Conservation (phyloP, 1,140 invertebrate genomes). For the Gryllus bimaculatus region DNA sequence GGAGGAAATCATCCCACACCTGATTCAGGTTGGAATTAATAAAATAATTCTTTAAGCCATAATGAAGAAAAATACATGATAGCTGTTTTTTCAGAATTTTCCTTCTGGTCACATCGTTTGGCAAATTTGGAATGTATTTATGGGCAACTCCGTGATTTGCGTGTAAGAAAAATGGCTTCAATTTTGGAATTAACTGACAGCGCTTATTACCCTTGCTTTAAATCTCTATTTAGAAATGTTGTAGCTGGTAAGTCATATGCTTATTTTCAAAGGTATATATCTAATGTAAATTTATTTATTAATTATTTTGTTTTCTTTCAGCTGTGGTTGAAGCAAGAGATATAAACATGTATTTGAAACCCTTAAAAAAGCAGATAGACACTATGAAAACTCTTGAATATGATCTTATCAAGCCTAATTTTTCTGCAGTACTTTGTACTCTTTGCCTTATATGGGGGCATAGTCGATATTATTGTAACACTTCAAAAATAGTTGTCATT, state of each 20-base stretch:
- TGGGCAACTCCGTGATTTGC: constrained; percentile 70
- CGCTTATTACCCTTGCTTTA: constrained; percentile 85
- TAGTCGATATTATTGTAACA: constrained; percentile 81
- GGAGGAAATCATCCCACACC: constrained; percentile 13
- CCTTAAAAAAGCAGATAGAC: constrained; percentile 69
- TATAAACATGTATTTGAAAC: constrained; percentile 76
- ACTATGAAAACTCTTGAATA: constrained; percentile 77
- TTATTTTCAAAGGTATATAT: too few relatives aligned
- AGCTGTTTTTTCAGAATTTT: constrained; percentile 43
- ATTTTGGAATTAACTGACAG: constrained; percentile 82
- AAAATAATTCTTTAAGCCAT: not conserved
- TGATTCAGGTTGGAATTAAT: not conserved
- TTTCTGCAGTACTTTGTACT: constrained; percentile 69
- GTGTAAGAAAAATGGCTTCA: constrained; percentile 81
- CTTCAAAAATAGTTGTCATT: constrained; percentile 78
- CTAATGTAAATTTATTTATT: too few relatives aligned
- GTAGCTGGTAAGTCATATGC: constrained; percentile 44
- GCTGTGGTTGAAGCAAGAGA: constrained; percentile 84
- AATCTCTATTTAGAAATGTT: constrained; percentile 72
- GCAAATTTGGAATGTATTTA: constrained; percentile 80
- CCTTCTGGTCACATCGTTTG: constrained; percentile 65
- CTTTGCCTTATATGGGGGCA: constrained; percentile 84
- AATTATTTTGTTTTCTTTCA: constrained; percentile 23
- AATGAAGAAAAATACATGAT: not conserved
- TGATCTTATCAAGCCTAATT: constrained; percentile 60